Conservation (phyloP, 2,113 vertebrate genomes). For the Gymnarchus niloticus region DNA sequence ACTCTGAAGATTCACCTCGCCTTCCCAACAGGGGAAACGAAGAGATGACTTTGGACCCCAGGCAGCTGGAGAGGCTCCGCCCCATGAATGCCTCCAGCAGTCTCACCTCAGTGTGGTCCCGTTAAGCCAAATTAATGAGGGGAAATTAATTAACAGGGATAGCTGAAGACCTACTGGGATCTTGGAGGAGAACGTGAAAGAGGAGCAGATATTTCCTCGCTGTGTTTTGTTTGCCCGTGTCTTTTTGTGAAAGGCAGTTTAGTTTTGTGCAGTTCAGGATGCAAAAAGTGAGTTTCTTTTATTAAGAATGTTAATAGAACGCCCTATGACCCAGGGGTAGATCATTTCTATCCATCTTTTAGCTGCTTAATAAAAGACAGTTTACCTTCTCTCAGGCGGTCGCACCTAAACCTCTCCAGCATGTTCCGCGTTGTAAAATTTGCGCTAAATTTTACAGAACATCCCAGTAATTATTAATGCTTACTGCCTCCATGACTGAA, state of each 20-base stretch:
- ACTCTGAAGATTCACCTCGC: not conserved
- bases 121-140: not conserved
- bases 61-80: not conserved
- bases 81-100: not conserved
- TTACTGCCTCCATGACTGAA: constrained; percentile 3
- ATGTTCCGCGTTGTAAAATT: not conserved
- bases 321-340: not conserved
- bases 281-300: not conserved
- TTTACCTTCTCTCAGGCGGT: not conserved
- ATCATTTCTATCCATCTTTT: no score
- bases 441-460: not conserved
- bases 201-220: not conserved
- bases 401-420: not conserved
- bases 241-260: not conserved
- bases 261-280: not conserved
- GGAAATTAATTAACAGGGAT: not conserved
- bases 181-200: not conserved
- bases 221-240: not conserved
- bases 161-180: not conserved
- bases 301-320: not conserved
- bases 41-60: not conserved
- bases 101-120: no score
- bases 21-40: not conserved
- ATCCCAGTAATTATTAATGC: constrained; percentile 7
- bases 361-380: not conserved